Evolutionary conservation across 37 sponge, comb jelly and placozoan genomes (phyloP), one percentile per base, ranked within the genome.

Genomic region (Hexactinellida sp.): DNA sequence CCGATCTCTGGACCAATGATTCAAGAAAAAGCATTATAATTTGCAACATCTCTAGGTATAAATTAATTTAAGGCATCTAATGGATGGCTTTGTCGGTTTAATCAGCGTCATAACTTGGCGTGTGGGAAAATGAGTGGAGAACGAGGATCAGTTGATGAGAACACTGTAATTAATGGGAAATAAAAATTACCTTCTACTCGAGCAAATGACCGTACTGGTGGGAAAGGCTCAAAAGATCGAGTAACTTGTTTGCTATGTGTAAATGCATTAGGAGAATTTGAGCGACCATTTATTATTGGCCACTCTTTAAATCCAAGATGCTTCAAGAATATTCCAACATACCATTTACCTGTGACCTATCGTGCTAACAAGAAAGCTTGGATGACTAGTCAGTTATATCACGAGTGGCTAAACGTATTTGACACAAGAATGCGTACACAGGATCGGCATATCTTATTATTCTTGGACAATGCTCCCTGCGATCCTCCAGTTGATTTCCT

Each of bases 281-380:
- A 47, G 52, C 52, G 16, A 16, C 9, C 52, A 47, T 47, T 47
- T 9, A 47, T 47, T 47, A 47, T 47, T 47, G 52, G 52, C 9
- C 52, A 47, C 52, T 47, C 52, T 47, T 16, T 25, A 82, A 47
- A 47, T 47, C 52, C 52, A 9, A 47, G 52, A 47, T 47, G 52
- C 16, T 47, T 47, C 16, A 47, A 47, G 52, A 47, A 47, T 16
- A 47, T 47, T 47, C 52, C 52, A 16, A 19, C 52, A 9, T 47
- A 19, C 16, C 52, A 47, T 47, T 47, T 47, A 47, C 52, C 52
- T 16, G 52, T 47, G 16, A 47, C 52, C 9, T 47, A 47, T 47
- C 52, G 52, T 47, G 82, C 82, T 21, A 82, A 82, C 28, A 82
- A 82, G 82, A 82, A 82, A 82, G 82, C 82, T 32, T 82, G 82